Evolutionary conservation across 1,140 invertebrate species (phyloP).

Genomic region (Amphibalanus amphitrite): DNA sequence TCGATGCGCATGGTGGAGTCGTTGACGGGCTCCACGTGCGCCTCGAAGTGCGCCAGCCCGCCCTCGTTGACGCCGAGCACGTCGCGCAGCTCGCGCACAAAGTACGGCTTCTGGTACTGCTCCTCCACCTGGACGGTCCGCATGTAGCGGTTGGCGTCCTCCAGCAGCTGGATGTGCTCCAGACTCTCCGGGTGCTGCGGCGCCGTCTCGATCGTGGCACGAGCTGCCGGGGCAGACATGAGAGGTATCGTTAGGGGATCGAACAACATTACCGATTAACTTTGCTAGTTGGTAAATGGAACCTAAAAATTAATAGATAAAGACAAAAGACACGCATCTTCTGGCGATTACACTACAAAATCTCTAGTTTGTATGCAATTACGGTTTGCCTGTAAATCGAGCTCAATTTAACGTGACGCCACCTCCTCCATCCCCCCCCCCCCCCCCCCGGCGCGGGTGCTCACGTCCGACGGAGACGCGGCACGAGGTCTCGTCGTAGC

Average conservation of each 20-base stretch:
- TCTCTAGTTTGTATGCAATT: too few species aligned
- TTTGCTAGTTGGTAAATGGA: too few species aligned
- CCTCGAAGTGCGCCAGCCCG: conserved; percentile 80
- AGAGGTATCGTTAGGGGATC: background rate
- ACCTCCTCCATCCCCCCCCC: too few species aligned
- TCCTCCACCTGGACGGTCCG: conserved; percentile 62
- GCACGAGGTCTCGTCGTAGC: conserved; percentile 78
- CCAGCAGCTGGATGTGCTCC: conserved; percentile 77
- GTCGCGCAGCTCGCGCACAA: conserved; percentile 73
- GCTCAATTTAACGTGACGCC: too few species aligned
- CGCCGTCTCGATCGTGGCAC: conserved; percentile 59
- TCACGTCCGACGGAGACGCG: conserved; percentile 54
- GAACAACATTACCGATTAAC: too few species aligned
- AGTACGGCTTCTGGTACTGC: conserved; percentile 35
- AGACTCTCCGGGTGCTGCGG: conserved; percentile 88
- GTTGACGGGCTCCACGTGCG: conserved; percentile 79
- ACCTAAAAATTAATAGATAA: too few species aligned
- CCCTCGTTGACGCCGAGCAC: conserved; percentile 76
- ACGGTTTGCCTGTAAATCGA: too few species aligned
- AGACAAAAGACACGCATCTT: too few species aligned
- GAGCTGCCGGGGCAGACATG: conserved; percentile 30
- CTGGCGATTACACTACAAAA: too few species aligned
- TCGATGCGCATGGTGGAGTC: conserved; percentile 96
- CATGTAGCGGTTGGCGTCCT: conserved; percentile 77
- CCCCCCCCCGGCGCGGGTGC: too few species aligned